Evolutionary conservation across 2,888 invertebrate genomes (phyloP).

Genomic region (Mesopsocus fuscifrons): DNA sequence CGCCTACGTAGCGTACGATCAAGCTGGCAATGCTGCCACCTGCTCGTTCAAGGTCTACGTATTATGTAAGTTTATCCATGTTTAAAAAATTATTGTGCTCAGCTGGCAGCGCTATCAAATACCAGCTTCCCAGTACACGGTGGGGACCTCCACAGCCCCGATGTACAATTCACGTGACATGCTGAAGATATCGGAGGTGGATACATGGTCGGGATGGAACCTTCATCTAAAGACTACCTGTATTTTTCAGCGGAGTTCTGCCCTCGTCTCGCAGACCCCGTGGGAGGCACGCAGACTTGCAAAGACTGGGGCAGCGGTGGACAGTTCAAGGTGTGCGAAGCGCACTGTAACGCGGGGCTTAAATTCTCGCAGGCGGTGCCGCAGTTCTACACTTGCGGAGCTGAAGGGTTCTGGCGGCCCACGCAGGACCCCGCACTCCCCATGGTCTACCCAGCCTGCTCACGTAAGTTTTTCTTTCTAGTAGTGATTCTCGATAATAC

Average conservation of each 20-base stretch:
- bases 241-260: conserved; percentile 74
- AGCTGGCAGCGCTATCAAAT: too few species aligned
- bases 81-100: too few species aligned
- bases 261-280: conserved; percentile 68
- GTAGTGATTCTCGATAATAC: too few species aligned
- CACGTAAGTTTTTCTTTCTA: conserved; percentile 40
- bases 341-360: conserved; percentile 65
- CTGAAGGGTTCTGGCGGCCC: conserved; percentile 94
- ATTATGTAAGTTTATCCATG: conserved; percentile 48
- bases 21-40: conserved; percentile 75
- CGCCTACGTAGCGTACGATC: conserved; percentile 84
- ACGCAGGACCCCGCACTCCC: conserved; percentile 60
- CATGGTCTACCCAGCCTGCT: conserved; percentile 79
- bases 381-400: conserved; percentile 93
- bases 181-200: too few species aligned
- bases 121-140: too few species aligned
- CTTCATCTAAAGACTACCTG: neutral
- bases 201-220: neutral
- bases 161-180: too few species aligned
- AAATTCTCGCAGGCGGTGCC: conserved; percentile 88
- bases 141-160: too few species aligned
- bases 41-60: conserved; percentile 86
- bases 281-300: conserved; percentile 80
- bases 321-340: conserved; percentile 89
- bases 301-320: conserved; percentile 94